phyloP scores from a whole-genome alignment of 2,888 invertebrate species.

The Mactromeris polynyma region DNA sequence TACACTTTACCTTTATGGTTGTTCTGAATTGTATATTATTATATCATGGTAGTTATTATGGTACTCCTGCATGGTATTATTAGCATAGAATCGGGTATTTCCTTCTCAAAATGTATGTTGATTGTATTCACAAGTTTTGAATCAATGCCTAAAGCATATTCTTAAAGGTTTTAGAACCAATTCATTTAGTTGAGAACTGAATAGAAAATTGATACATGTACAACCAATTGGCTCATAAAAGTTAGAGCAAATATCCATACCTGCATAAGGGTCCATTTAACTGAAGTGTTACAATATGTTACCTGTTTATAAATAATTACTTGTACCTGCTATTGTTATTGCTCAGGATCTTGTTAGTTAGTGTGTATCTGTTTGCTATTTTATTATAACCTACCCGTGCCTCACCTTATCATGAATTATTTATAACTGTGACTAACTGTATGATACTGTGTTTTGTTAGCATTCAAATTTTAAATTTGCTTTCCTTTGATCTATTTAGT shows the following conservation, averaged over 20 bases:
- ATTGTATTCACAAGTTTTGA: no score
- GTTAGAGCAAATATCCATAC: neutral
- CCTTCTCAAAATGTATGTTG: neutral
- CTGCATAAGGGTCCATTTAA: neutral
- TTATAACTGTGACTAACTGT: neutral
- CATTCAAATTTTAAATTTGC: neutral
- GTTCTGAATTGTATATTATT: neutral
- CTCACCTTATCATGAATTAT: neutral
- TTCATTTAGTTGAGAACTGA: no score
- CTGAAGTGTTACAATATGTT: neutral
- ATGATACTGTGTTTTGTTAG: constrained; percentile 1
- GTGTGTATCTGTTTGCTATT: neutral
- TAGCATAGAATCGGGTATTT: neutral
- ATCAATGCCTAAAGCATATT: no score
- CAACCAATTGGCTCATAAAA: neutral
- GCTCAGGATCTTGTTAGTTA: constrained; percentile 25
- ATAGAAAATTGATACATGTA: neutral
- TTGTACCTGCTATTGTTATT: constrained; percentile 17
- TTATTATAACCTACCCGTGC: constrained; percentile 20
- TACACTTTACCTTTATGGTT: neutral
- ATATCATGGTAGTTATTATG: constrained; percentile 10
- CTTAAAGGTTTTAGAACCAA: no score
- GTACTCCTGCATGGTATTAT: neutral
- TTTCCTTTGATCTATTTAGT: neutral
- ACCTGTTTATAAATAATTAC: neutral